A percentile compares a stretch with the other conserved stretches of the same genome.
phyloP scores from a whole-genome alignment of 1,140 invertebrate species.

The Diploscapter pachys region DNA sequence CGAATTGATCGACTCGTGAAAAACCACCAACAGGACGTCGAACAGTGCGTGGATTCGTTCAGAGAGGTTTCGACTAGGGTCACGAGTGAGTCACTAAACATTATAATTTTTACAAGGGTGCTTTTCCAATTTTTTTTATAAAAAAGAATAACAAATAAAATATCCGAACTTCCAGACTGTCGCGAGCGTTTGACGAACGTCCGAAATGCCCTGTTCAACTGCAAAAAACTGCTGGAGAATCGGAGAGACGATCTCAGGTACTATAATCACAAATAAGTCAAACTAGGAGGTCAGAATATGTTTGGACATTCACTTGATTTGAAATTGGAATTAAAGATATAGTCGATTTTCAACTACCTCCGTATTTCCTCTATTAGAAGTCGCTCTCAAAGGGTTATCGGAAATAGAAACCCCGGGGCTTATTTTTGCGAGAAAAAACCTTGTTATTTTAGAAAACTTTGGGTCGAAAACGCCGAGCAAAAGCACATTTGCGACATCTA shows the following conservation, averaged over 20 bases:
- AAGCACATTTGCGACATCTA: constrained; percentile 48
- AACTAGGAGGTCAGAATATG: too few relatives aligned
- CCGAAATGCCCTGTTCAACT: constrained; percentile 82
- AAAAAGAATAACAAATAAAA: too few relatives aligned
- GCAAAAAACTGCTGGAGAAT: constrained; percentile 82
- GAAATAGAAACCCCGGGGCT: too few relatives aligned
- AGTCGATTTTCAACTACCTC: too few relatives aligned
- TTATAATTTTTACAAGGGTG: not conserved
- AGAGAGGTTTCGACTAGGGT: constrained; percentile 74
- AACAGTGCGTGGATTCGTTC: constrained; percentile 81
- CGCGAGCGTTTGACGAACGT: constrained; percentile 77
- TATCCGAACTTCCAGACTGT: constrained; percentile 64
- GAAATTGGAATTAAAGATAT: too few relatives aligned
- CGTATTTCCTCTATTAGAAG: too few relatives aligned
- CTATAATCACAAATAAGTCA: too few relatives aligned
- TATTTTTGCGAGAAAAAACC: too few relatives aligned
- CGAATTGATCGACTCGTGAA: too few relatives aligned
- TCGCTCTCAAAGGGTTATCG: too few relatives aligned
- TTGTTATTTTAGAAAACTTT: constrained; percentile 69
- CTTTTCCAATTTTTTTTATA: not conserved
- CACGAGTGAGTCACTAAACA: constrained; percentile 60
- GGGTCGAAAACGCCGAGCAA: constrained; percentile 56
- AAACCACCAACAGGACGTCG: constrained; percentile 81
- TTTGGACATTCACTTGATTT: too few relatives aligned
- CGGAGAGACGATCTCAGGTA: constrained; percentile 73